Evolutionary conservation across 2,888 invertebrate genomes (phyloP), one percentile per base, ranked within the genome.

Genomic region (Drosophila lacicola): DNA sequence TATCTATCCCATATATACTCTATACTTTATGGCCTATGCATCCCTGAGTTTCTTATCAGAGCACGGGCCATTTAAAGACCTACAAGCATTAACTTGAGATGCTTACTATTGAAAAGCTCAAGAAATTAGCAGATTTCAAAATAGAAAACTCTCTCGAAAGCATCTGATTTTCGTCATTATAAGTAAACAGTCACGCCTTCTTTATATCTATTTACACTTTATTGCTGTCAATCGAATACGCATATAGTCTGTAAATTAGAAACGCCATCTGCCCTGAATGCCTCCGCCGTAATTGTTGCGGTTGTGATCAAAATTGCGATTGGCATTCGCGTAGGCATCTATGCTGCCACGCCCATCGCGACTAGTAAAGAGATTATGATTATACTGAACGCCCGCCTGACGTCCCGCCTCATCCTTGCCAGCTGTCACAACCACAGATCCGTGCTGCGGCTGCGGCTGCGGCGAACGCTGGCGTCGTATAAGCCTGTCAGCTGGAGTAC

Each of bases 251-350:
- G 14, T 13, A n/a, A 13, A 14, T 63, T 74, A 89, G 57, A 88
- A 89, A 9, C 53, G 41, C 63, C 64, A 81, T 2, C 6, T 39
- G 33, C 73, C 88, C 36, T 56, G 60, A 6, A 90, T 39, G 19
- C 88, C 86, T 6, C 77, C 89, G 17, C 70, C 75, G 29, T 60
- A 79, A 54, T 80, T 8, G 44, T 85, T 90, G 21, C 76, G 84
- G 53, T 88, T 80, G 0, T 49, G 9, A 45, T 86, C 82, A 10
- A 84, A 85, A 47, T 89, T 82, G 0, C 82, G 67, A 13, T 67
- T 70, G 29, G 77, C 89, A 53, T 85, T 78, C 6, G 89, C 90
- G 56, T 86, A 78, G 57, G 89, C 90, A 56, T 89, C 86, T 8
- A 90, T 47, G 11, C 46, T 72, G 63, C 83, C 82, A 65, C 76